A percentile compares a stretch with the other conserved stretches of the same genome.
phyloP scores from a whole-genome alignment of 2,113 vertebrate species.

The Oncorhynchus gorbuscha region DNA sequence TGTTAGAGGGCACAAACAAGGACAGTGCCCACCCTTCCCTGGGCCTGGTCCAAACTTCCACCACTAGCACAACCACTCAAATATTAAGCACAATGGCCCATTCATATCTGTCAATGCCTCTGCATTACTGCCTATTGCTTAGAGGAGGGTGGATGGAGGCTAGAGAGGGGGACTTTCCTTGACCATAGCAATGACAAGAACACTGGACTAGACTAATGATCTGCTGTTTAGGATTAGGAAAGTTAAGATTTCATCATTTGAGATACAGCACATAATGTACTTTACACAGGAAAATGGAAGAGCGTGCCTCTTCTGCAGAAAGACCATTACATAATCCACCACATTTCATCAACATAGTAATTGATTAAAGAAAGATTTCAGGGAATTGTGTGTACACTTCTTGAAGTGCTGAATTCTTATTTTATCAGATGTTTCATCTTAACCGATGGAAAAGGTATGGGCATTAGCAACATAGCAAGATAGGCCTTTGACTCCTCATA shows the following conservation, averaged over 20 bases:
- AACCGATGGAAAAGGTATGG: not conserved
- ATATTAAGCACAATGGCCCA: slow-evolving; percentile 17
- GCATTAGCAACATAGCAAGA: not conserved
- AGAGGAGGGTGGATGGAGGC: not conserved
- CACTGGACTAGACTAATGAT: not conserved
- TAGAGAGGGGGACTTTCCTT: not conserved
- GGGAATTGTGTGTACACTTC: too few relatives aligned
- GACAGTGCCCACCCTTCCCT: not conserved
- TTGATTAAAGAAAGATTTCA: not conserved
- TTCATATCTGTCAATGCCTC: slow-evolving; percentile 23
- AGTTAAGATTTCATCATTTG: too few relatives aligned
- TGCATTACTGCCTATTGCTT: slow-evolving; percentile 9
- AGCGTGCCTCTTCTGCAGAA: not conserved
- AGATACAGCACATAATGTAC: not conserved
- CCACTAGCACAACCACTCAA: not conserved
- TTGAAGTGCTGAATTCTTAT: not conserved
- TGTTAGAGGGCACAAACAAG: slow-evolving; percentile 17
- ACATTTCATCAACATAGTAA: not conserved
- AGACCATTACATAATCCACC: not conserved
- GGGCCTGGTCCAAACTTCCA: not conserved
- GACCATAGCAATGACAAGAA: not conserved
- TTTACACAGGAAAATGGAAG: not conserved
- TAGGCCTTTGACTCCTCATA: not conserved
- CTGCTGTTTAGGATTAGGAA: not conserved
- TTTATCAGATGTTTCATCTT: not conserved